Evolutionary conservation across 2,797 vertebrate genomes (phyloP).

Genomic region (Hydrolagus colliei): DNA sequence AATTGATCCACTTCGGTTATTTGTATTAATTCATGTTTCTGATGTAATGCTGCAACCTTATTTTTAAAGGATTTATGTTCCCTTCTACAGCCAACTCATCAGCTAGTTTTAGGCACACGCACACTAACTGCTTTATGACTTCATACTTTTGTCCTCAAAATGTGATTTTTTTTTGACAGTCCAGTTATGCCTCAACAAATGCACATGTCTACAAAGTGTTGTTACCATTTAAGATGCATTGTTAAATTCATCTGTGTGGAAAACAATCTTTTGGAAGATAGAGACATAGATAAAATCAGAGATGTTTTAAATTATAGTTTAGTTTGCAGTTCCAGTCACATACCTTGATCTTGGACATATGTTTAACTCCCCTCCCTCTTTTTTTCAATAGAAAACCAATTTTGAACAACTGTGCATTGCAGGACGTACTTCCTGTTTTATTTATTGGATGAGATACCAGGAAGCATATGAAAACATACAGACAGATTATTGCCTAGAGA

Average conservation of each 20-base stretch:
- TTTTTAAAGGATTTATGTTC: not conserved
- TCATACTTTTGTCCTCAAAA: not conserved
- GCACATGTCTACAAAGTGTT: no score
- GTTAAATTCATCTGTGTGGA: no score
- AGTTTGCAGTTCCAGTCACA: no score
- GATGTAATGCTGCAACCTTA: not conserved
- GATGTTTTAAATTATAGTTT: no score
- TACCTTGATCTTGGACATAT: no score
- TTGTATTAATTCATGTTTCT: not conserved
- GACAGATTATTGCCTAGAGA: not conserved
- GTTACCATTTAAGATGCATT: no score
- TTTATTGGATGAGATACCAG: not conserved
- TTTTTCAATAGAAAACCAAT: not conserved
- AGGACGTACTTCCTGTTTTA: not conserved
- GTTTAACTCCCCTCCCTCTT: no score
- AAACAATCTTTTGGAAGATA: no score
- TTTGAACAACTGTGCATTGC: not conserved
- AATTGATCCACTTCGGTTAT: not conserved
- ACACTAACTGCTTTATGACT: not conserved
- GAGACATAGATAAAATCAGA: no score
- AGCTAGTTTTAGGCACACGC: not conserved
- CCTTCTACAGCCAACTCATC: not conserved
- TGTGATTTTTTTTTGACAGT: not conserved
- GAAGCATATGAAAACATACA: not conserved
- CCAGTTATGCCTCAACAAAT: no score